Percentiles rank a stretch among this genome's conserved stretches.
Evolutionary conservation across 2,113 vertebrate species (phyloP).

Genomic region (Toxotes jaculatrix): DNA sequence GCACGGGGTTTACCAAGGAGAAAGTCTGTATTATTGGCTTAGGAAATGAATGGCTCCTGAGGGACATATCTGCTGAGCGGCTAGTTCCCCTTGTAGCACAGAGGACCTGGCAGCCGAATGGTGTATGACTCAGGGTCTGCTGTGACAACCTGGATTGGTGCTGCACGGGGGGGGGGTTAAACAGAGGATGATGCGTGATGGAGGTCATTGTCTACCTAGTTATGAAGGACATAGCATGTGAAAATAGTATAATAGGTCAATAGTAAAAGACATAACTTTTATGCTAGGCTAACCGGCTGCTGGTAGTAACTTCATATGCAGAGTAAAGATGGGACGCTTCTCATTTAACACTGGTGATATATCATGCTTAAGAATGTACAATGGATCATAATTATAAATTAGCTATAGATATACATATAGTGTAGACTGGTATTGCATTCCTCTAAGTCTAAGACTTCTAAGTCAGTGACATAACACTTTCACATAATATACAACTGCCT

Average conservation of each 20-base stretch:
- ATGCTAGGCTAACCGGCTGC: too few relatives aligned
- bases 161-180: not conserved
- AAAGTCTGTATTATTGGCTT: conserved; percentile 69
- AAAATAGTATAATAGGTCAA: not conserved
- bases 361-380: too few relatives aligned
- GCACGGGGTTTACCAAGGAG: conserved; percentile 54
- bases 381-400: too few relatives aligned
- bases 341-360: too few relatives aligned
- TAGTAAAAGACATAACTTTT: not conserved
- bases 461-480: conserved; percentile 8
- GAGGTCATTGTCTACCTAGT: conserved; percentile 5
- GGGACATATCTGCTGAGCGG: conserved; percentile 58
- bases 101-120: conserved; percentile 50
- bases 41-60: conserved; percentile 61
- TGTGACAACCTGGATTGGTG: conserved; percentile 20
- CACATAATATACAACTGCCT: not conserved
- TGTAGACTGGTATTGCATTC: not conserved
- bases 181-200: conserved; percentile 1
- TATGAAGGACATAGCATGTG: not conserved
- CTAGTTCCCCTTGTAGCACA: conserved; percentile 9
- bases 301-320: too few relatives aligned
- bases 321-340: too few relatives aligned
- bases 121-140: conserved; percentile 15
- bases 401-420: not conserved
- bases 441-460: not conserved